Evolutionary conservation across 2,888 invertebrate species (phyloP).

Genomic region (Tenthredo amoena): DNA sequence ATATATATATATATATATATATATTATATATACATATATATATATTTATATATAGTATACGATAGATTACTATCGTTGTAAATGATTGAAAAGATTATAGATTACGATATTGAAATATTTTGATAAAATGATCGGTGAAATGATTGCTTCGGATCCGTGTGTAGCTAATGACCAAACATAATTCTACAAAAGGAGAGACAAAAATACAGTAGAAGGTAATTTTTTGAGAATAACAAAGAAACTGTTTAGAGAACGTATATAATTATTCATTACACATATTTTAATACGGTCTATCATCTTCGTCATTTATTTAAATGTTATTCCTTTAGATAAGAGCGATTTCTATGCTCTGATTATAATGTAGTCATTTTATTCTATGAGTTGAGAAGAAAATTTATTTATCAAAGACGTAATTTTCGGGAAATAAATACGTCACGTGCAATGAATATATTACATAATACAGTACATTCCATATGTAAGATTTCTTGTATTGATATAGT

Average conservation of each 20-base stretch:
- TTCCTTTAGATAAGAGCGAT: background rate
- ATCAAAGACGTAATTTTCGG: background rate
- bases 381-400: background rate
- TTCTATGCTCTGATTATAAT: background rate
- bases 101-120: constrained; percentile 20
- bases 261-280: background rate
- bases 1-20: background rate
- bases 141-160: background rate
- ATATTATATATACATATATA: background rate
- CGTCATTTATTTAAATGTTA: background rate
- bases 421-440: background rate
- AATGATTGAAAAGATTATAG: constrained; percentile 7
- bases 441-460: background rate
- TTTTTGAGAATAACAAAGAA: background rate
- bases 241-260: background rate
- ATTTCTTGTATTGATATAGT: background rate
- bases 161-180: background rate
- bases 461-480: constrained; percentile 1
- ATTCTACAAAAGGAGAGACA: background rate
- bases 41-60: background rate
- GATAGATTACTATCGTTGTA: constrained; percentile 2
- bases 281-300: constrained; percentile 8
- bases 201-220: background rate
- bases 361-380: background rate
- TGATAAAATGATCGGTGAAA: background rate